A percentile compares a stretch with the other conserved stretches of the same genome.
Conservation (phyloP, 35 echinoderm and acorn worm genomes). For the Anneissia japonica region DNA sequence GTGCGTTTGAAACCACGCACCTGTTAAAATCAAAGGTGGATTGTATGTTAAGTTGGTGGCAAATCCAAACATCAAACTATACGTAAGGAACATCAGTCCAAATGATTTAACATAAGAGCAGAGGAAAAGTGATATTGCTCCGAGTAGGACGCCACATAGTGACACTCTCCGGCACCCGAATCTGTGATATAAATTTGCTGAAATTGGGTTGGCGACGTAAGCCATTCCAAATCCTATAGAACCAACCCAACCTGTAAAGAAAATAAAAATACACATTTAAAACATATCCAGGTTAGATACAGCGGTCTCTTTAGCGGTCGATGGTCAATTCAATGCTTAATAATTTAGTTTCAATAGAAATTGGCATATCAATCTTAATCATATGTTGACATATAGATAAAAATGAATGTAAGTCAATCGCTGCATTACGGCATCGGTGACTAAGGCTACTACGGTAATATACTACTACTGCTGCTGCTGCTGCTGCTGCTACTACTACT, state of each 20-base stretch:
- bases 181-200: constrained; percentile 59
- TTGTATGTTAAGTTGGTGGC: constrained; percentile 91
- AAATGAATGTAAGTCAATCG: too few relatives aligned
- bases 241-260: constrained; percentile 77
- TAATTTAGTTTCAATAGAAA: too few relatives aligned
- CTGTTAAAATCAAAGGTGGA: constrained; percentile 73
- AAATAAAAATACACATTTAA: not conserved
- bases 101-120: constrained; percentile 66
- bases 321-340: too few relatives aligned
- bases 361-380: too few relatives aligned
- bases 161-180: constrained; percentile 67
- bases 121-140: constrained; percentile 54
- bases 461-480: too few relatives aligned
- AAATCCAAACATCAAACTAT: constrained; percentile 87
- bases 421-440: too few relatives aligned
- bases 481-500: too few relatives aligned
- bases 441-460: too few relatives aligned
- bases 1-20: constrained; percentile 69
- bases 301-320: too few relatives aligned
- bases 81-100: constrained; percentile 76
- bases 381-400: too few relatives aligned
- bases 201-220: constrained; percentile 82
- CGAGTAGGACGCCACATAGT: constrained; percentile 51
- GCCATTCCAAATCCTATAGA: constrained; percentile 90
- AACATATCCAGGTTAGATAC: too few relatives aligned